A percentile compares a stretch with the other conserved stretches of the same genome.
Evolutionary conservation across 2,888 invertebrate species (phyloP).

Genomic region (Polyploca ridens): DNA sequence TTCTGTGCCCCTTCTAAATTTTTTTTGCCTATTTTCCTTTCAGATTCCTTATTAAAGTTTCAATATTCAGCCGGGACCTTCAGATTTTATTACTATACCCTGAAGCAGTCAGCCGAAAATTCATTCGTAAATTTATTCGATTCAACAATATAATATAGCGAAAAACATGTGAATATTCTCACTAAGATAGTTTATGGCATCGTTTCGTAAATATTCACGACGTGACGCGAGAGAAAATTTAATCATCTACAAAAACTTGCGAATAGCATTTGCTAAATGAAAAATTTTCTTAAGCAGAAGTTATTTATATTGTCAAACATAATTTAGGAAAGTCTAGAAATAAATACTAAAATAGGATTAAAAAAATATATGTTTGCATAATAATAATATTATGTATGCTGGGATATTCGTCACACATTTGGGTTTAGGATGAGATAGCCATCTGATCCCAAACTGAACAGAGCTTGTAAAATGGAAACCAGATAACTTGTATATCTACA

Average conservation of each 20-base stretch:
- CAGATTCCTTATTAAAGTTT: conserved; percentile 2
- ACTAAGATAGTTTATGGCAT: neutral
- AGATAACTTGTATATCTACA: too few relatives aligned
- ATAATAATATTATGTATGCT: too few relatives aligned
- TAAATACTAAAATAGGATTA: neutral
- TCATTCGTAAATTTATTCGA: neutral
- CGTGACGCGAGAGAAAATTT: neutral
- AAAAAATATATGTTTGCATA: too few relatives aligned
- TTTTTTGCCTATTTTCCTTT: neutral
- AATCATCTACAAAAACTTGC: neutral
- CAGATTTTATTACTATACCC: neutral
- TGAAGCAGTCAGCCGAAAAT: conserved; percentile 1
- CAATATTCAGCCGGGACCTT: conserved; percentile 1
- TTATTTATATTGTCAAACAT: neutral
- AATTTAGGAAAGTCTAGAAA: neutral
- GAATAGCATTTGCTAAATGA: neutral
- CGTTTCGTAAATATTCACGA: neutral
- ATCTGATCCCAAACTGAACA: too few relatives aligned
- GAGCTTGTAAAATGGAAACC: too few relatives aligned
- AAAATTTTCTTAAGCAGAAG: neutral
- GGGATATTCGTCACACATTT: too few relatives aligned
- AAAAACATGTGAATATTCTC: neutral
- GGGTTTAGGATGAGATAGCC: too few relatives aligned
- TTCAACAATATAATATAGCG: neutral
- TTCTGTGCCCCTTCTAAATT: neutral